These are phyloP conservation scores for Drosophila diplacantha DNA, from an alignment of 2,888 invertebrate species.

Conservation along the genomic window DNA sequence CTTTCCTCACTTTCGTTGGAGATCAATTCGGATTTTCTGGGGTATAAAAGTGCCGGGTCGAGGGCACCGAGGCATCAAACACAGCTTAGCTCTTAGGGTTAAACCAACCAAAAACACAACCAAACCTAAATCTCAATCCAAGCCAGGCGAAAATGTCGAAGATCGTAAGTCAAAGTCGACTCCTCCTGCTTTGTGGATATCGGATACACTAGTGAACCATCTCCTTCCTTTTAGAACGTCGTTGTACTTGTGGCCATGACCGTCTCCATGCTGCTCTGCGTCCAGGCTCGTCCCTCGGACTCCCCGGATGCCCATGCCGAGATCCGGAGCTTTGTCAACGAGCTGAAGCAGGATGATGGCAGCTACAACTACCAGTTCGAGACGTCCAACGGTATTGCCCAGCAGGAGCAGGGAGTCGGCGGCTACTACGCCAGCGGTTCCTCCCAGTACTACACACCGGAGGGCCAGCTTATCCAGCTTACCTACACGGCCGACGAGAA, in stretches of 20 bases:
- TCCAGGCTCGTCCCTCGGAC: slow-evolving; percentile 51
- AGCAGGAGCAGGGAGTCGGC: slow-evolving; percentile 79
- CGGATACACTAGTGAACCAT: not conserved
- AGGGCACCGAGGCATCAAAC: slow-evolving; percentile 56
- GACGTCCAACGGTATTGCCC: slow-evolving; percentile 81
- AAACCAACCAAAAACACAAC: slow-evolving; percentile 47
- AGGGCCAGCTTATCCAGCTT: slow-evolving; percentile 77
- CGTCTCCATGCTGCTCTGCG: slow-evolving; percentile 25
- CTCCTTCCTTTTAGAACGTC: slow-evolving; percentile 55
- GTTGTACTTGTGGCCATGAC: slow-evolving; percentile 47
- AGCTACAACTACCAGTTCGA: slow-evolving; percentile 78
- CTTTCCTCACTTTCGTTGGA: slow-evolving; percentile 57
- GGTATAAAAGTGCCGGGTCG: slow-evolving; percentile 56
- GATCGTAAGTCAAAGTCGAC: slow-evolving; percentile 59
- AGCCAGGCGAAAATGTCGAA: slow-evolving; percentile 68
- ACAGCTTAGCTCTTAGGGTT: slow-evolving; percentile 64
- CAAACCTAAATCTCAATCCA: slow-evolving; percentile 38
- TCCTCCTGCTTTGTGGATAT: not conserved
- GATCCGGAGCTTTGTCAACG: slow-evolving; percentile 76
- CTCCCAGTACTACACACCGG: slow-evolving; percentile 79
- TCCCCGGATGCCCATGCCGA: slow-evolving; percentile 68
- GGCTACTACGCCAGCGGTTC: slow-evolving; percentile 79
- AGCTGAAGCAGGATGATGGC: slow-evolving; percentile 74
- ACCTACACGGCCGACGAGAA: slow-evolving; percentile 80
- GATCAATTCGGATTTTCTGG: slow-evolving; percentile 25